A percentile compares a stretch with the other conserved stretches of the same genome.
These are phyloP conservation scores for Agrochola lota DNA, from an alignment of 2,888 invertebrate genomes.

Conservation along the genomic window DNA sequence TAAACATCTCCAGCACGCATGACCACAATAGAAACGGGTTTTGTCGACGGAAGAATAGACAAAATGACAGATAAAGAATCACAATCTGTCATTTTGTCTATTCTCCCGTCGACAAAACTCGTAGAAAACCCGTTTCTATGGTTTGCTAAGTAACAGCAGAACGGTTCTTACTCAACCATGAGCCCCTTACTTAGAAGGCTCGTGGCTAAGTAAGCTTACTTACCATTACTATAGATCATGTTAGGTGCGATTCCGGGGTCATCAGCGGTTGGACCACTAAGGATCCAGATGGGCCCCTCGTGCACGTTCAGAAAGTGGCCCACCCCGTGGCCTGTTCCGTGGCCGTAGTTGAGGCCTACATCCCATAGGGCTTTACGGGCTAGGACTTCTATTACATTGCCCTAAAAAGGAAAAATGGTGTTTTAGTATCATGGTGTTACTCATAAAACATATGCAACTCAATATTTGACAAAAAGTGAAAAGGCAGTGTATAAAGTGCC, in stretches of 20 bases:
- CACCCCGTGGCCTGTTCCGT: slow-evolving; percentile 98
- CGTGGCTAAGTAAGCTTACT: slow-evolving; percentile 35
- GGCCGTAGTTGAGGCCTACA: slow-evolving; percentile 95
- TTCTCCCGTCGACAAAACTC: no score
- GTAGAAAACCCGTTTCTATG: no score
- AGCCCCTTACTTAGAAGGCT: neutral
- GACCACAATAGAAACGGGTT: no score
- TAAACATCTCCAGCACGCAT: no score
- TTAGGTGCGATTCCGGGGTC: slow-evolving; percentile 83
- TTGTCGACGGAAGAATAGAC: no score
- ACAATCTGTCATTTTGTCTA: no score
- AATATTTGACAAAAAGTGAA: no score
- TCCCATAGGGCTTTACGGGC: slow-evolving; percentile 96
- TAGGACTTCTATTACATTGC: slow-evolving; percentile 92
- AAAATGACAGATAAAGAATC: no score
- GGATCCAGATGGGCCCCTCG: slow-evolving; percentile 95
- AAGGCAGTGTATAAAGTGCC: no score
- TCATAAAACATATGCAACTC: no score
- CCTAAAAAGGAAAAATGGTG: slow-evolving; percentile 73
- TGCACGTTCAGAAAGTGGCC: slow-evolving; percentile 97
- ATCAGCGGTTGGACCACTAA: slow-evolving; percentile 74
- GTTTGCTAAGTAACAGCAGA: no score
- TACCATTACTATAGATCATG: slow-evolving; percentile 87
- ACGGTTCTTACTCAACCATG: neutral
- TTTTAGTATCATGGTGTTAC: no score